A percentile compares a stretch with the other conserved stretches of the same genome.
phyloP scores from a whole-genome alignment of 2,113 vertebrate species.

The Tapirus terrestris region DNA sequence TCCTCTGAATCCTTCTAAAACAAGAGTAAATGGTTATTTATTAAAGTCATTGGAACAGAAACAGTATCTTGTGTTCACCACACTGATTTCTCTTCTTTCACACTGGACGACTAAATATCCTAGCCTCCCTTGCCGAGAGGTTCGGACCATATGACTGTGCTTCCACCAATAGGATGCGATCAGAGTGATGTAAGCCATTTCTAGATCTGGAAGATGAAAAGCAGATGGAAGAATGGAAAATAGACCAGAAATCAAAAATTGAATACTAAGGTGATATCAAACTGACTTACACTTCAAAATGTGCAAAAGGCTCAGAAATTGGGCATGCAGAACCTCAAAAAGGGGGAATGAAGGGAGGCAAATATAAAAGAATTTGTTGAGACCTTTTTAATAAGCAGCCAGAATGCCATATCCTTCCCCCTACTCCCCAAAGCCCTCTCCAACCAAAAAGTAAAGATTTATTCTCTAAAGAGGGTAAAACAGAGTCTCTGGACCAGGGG shows the following conservation, averaged over 20 bases:
- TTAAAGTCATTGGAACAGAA: not conserved
- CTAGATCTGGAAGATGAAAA: not conserved
- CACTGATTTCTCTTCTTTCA: not conserved
- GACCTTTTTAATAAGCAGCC: slow-evolving; percentile 3
- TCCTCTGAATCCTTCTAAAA: not conserved
- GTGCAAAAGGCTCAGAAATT: not conserved
- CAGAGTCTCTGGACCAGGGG: not conserved
- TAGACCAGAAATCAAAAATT: not conserved
- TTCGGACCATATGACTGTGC: not conserved
- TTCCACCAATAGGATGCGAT: not conserved
- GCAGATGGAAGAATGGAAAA: not conserved
- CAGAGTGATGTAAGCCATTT: not conserved
- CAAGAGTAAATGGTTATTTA: not conserved
- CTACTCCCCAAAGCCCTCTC: not conserved
- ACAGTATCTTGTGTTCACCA: not conserved
- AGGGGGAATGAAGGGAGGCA: not conserved
- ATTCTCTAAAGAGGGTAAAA: not conserved
- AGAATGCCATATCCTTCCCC: not conserved
- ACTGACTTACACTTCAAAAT: not conserved
- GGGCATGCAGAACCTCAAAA: not conserved
- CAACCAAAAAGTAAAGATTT: not conserved
- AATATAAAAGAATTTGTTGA: not conserved
- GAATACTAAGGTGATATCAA: not conserved
- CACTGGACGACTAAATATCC: not conserved
- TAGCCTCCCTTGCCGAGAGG: not conserved